Percentiles rank a stretch among this genome's conserved stretches.
phyloP scores from a whole-genome alignment of 1,140 invertebrate genomes.

The Archegozetes longisetosus region DNA sequence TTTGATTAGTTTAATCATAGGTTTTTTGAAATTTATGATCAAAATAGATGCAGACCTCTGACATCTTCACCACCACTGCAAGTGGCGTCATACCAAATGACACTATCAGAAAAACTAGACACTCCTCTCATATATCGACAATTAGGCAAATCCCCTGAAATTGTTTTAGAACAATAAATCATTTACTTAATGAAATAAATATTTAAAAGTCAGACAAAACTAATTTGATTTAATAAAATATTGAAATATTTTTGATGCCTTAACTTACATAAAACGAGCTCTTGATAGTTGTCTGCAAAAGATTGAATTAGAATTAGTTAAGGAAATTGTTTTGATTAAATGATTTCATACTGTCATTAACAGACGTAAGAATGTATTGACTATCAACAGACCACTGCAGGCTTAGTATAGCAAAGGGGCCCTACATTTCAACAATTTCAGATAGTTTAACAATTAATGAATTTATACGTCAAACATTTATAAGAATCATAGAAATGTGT shows the following conservation, averaged over 20 bases:
- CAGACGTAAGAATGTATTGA: constrained; percentile 15
- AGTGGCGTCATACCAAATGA: constrained; percentile 16
- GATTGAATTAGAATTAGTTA: not conserved
- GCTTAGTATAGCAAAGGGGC: constrained; percentile 13
- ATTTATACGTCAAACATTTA: no score
- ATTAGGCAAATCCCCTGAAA: constrained; percentile 15
- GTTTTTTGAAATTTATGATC: no score
- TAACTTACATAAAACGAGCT: constrained; percentile 17
- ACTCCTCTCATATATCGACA: constrained; percentile 15
- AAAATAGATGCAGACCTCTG: constrained; percentile 9
- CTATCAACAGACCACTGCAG: constrained; percentile 16
- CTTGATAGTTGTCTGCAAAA: constrained; percentile 11
- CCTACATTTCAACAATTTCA: constrained; percentile 12
- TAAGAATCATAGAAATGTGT: constrained; percentile 4
- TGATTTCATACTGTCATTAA: constrained; percentile 15
- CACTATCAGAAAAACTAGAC: not conserved
- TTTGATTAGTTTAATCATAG: no score
- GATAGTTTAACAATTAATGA: no score
- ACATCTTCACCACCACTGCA: constrained; percentile 18
- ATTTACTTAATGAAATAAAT: not conserved
- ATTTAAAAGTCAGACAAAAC: not conserved
- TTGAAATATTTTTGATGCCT: no score
- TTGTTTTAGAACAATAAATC: not conserved
- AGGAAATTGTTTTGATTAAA: not conserved
- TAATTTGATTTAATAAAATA: no score